These are phyloP conservation scores for Scytalopus superciliaris DNA, from an alignment of 2,113 vertebrate genomes.

Conservation along the genomic window DNA sequence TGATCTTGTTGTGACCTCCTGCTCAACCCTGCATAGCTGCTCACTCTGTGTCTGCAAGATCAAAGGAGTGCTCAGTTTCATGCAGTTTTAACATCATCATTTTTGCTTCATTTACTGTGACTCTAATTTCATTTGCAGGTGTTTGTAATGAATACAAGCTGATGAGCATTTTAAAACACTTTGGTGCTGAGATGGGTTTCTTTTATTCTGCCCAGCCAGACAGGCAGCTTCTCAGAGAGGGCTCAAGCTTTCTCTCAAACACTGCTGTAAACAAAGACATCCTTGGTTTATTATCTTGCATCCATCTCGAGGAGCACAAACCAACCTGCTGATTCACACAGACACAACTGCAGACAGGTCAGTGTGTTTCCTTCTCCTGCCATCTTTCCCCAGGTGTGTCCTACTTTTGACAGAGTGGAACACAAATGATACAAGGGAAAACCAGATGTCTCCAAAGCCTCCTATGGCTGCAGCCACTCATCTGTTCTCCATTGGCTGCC, in stretches of 20 bases:
- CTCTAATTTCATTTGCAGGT: conserved; percentile 49
- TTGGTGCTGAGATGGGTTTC: conserved; percentile 8
- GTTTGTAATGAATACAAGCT: conserved; percentile 61
- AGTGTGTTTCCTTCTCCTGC: background rate
- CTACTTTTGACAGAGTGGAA: conserved; percentile 19
- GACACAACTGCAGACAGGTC: background rate
- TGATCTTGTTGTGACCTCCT: background rate
- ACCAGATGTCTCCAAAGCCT: background rate
- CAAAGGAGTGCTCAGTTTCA: background rate
- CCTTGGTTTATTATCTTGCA: background rate
- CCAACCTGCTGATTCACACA: background rate
- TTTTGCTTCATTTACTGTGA: background rate
- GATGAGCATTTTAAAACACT: conserved; percentile 46
- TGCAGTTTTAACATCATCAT: background rate
- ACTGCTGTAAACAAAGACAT: background rate
- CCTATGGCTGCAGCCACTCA: background rate
- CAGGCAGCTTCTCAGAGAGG: conserved; percentile 43
- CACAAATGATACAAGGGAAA: background rate
- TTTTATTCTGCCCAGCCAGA: conserved; percentile 23
- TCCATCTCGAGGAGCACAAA: background rate
- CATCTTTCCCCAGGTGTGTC: background rate
- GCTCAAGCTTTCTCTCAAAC: background rate
- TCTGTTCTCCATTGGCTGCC: background rate
- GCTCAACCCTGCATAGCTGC: background rate
- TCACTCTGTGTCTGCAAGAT: background rate